These are phyloP conservation scores for Hydractinia symbiolongicarpus DNA, from an alignment of 30 jellyfish, hydroid and myxozoan species.

Conservation along the genomic window DNA sequence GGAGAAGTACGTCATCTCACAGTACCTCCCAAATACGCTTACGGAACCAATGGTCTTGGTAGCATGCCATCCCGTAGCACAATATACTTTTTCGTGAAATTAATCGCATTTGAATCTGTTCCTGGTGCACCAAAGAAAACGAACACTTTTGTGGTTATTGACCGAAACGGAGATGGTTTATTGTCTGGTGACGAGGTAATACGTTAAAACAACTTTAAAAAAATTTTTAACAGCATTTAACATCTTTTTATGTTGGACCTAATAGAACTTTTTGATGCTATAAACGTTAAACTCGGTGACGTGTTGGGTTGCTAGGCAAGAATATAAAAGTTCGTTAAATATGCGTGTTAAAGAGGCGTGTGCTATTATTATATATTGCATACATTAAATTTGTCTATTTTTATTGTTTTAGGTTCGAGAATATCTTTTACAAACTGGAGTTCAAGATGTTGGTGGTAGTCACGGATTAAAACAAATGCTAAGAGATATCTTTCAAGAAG, in stretches of 20 bases:
- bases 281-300: no score
- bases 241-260: no score
- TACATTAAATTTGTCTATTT: not conserved
- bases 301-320: not conserved
- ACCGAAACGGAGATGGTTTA: slow-evolving; percentile 68
- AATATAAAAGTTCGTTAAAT: not conserved
- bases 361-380: not conserved
- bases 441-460: slow-evolving; percentile 52
- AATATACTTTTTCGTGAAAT: slow-evolving; percentile 52
- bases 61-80: slow-evolving; percentile 78
- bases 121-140: slow-evolving; percentile 57
- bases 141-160: slow-evolving; percentile 62
- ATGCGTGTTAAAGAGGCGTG: not conserved
- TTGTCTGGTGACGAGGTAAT: slow-evolving; percentile 82
- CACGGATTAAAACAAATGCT: slow-evolving; percentile 43
- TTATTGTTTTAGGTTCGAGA: slow-evolving; percentile 41
- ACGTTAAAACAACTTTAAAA: not conserved
- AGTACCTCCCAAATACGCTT: slow-evolving; percentile 87
- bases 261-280: no score
- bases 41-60: slow-evolving; percentile 72
- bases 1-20: slow-evolving; percentile 84
- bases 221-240: no score
- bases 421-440: slow-evolving; percentile 40
- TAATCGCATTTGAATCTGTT: slow-evolving; percentile 50
- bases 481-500: slow-evolving; percentile 74